These are phyloP conservation scores for Eupelmus urozonus DNA, from an alignment of 2,888 invertebrate species.

Conservation along the genomic window DNA sequence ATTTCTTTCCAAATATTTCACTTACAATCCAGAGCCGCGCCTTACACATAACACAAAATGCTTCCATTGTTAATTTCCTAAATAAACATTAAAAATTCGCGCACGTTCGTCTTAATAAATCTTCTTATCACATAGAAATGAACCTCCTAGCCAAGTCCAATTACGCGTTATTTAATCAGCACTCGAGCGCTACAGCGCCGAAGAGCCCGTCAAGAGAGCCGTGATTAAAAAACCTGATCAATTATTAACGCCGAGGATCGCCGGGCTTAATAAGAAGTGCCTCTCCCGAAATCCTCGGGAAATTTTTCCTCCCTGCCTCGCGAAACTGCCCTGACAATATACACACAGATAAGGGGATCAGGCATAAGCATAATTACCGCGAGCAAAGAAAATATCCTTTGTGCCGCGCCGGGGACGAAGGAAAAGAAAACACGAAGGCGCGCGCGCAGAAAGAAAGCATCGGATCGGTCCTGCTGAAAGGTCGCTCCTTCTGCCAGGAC, in stretches of 20 bases:
- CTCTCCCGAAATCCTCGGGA: slow-evolving; percentile 39
- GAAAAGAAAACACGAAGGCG: not conserved
- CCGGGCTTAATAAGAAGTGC: slow-evolving; percentile 50
- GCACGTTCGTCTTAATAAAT: slow-evolving; percentile 24
- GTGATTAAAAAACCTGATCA: slow-evolving; percentile 60
- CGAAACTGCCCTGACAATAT: slow-evolving; percentile 34
- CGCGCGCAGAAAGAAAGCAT: slow-evolving; percentile 17
- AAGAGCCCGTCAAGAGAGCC: slow-evolving; percentile 37
- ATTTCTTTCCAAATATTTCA: too few relatives aligned
- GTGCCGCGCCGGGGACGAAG: slow-evolving; percentile 28
- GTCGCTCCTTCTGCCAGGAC: slow-evolving; percentile 35
- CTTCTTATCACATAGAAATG: slow-evolving; percentile 7
- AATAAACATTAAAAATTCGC: too few relatives aligned
- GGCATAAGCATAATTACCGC: slow-evolving; percentile 60
- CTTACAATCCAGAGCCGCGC: too few relatives aligned
- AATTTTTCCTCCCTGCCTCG: slow-evolving; percentile 17
- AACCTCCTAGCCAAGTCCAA: slow-evolving; percentile 36
- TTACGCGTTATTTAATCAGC: slow-evolving; percentile 59
- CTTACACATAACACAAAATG: too few relatives aligned
- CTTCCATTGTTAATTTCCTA: too few relatives aligned
- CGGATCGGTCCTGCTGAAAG: slow-evolving; percentile 42
- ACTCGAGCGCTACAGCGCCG: slow-evolving; percentile 36
- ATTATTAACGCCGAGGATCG: slow-evolving; percentile 57
- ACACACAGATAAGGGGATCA: slow-evolving; percentile 50
- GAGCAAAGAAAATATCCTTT: slow-evolving; percentile 53